Conservation (phyloP, 1,140 invertebrate species). For the Neelides sp. region DNA sequence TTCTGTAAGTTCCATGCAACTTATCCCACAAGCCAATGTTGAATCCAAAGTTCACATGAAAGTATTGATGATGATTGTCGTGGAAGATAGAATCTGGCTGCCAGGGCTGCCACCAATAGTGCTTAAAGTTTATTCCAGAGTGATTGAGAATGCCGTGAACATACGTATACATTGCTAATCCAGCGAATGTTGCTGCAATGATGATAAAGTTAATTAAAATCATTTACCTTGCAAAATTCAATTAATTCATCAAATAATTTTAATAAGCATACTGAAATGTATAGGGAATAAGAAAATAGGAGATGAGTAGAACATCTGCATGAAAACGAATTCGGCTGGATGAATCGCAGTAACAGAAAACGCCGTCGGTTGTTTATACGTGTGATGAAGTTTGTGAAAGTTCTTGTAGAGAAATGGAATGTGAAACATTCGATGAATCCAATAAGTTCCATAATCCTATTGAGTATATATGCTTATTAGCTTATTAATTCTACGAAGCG, state of each 20-base stretch:
- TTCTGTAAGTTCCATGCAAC: constrained; percentile 52
- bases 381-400: constrained; percentile 62
- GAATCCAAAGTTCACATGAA: constrained; percentile 61
- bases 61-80: constrained; percentile 64
- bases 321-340: constrained; percentile 48
- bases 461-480: no score
- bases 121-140: constrained; percentile 59
- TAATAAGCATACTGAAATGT: constrained; percentile 47
- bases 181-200: constrained; percentile 46
- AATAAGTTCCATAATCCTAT: constrained; percentile 55
- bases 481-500: no score
- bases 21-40: constrained; percentile 43
- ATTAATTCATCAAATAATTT: background rate
- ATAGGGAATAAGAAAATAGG: constrained; percentile 42
- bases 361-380: constrained; percentile 59
- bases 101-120: constrained; percentile 63
- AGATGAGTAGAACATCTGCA: constrained; percentile 39
- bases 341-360: constrained; percentile 62
- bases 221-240: constrained; percentile 9
- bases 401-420: constrained; percentile 52
- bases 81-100: constrained; percentile 60
- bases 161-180: constrained; percentile 49
- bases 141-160: constrained; percentile 63
- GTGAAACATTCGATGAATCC: constrained; percentile 54
- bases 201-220: constrained; percentile 16